Evolutionary conservation across 2,113 vertebrate species (phyloP).

Genomic region (Seriola dumerili): DNA sequence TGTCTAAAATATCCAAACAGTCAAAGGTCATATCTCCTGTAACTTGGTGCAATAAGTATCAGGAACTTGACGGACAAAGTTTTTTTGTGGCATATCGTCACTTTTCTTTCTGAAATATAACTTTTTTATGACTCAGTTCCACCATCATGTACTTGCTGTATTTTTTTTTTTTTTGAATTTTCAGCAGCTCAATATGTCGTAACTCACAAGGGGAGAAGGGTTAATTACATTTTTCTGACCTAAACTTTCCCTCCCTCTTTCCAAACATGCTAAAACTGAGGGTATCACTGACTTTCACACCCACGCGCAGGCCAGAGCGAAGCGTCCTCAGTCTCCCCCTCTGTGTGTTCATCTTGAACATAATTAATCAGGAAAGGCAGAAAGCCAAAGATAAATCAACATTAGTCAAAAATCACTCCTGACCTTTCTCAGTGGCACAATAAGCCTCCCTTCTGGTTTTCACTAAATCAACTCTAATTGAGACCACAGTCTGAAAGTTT

Average conservation of each 20-base stretch:
- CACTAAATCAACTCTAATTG: constrained; percentile 55
- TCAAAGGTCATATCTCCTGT: no score
- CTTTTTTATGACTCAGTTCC: neutral
- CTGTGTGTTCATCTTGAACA: constrained; percentile 46
- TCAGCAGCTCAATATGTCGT: constrained; percentile 10
- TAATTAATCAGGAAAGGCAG: constrained; percentile 64
- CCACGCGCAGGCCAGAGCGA: constrained; percentile 30
- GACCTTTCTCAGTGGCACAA: constrained; percentile 66
- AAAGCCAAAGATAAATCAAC: constrained; percentile 53
- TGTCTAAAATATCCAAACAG: no score
- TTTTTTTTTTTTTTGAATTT: constrained; percentile 29
- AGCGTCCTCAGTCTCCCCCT: constrained; percentile 23
- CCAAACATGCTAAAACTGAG: neutral
- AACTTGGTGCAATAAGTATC: no score
- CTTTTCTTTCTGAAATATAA: neutral
- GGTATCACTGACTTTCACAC: constrained; percentile 17
- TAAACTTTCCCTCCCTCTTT: neutral
- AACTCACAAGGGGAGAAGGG: constrained; percentile 16
- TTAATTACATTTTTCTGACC: constrained; percentile 52
- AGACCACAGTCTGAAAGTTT: constrained; percentile 45
- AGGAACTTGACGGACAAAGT: no score
- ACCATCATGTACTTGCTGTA: neutral
- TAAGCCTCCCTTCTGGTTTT: constrained; percentile 61
- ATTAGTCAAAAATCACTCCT: constrained; percentile 68
- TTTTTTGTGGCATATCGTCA: no score